A percentile compares a stretch with the other conserved stretches of the same genome.
Evolutionary conservation across 2,113 vertebrate genomes (phyloP).

Genomic region (Ptilorrhoa leucosticta): DNA sequence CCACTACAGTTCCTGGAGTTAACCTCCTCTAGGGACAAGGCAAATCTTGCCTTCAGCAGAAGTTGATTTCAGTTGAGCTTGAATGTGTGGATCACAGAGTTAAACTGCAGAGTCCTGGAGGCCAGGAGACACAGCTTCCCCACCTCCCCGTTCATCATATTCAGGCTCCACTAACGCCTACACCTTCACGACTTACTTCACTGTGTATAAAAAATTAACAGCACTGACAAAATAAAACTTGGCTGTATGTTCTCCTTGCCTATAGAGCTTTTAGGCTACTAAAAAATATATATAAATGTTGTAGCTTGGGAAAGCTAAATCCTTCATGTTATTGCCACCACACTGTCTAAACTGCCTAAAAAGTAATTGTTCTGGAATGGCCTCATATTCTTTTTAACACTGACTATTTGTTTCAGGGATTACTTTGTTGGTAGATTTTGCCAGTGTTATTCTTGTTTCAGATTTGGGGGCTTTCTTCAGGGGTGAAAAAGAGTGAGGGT

Average conservation of each 20-base stretch:
- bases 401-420: constrained; percentile 8
- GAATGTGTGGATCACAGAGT: neutral
- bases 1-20: neutral
- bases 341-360: constrained; percentile 29
- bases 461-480: neutral
- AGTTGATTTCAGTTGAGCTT: neutral
- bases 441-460: neutral
- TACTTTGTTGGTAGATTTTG: neutral
- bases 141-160: neutral
- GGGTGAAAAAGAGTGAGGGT: neutral
- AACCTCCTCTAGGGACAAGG: neutral
- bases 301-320: neutral
- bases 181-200: neutral
- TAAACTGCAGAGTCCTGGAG: neutral
- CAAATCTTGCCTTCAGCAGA: neutral
- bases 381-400: constrained; percentile 8
- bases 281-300: neutral
- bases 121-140: neutral
- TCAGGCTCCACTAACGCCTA: neutral
- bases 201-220: neutral
- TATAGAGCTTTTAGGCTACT: neutral
- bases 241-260: neutral
- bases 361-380: neutral
- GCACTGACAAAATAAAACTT: neutral
- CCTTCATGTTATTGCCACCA: neutral